Evolutionary conservation across 2,888 invertebrate species (phyloP).

Genomic region (Mayetiola destructor): DNA sequence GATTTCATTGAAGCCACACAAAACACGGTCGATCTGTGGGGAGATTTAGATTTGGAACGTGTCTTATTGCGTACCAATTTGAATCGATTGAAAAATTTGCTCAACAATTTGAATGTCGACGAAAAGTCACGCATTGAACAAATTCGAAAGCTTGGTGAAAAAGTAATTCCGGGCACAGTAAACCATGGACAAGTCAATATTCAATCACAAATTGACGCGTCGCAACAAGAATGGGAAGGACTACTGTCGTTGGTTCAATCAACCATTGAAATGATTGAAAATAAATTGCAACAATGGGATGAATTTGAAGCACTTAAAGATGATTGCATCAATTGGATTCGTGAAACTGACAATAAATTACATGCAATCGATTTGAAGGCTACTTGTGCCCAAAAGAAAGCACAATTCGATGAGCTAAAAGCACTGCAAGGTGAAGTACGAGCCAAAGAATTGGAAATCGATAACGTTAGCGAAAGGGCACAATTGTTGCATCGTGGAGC

Average conservation of each 20-base stretch:
- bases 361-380: slow-evolving; percentile 78
- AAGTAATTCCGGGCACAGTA: slow-evolving; percentile 75
- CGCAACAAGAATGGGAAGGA: slow-evolving; percentile 83
- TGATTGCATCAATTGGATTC: slow-evolving; percentile 71
- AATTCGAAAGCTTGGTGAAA: slow-evolving; percentile 71
- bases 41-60: slow-evolving; percentile 67
- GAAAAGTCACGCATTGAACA: slow-evolving; percentile 72
- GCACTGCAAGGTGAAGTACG: slow-evolving; percentile 73
- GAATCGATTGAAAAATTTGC: slow-evolving; percentile 66
- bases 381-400: slow-evolving; percentile 66
- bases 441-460: slow-evolving; percentile 83
- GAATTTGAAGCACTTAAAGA: slow-evolving; percentile 81
- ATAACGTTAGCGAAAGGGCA: slow-evolving; percentile 80
- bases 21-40: slow-evolving; percentile 68
- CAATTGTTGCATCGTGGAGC: slow-evolving; percentile 67
- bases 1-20: slow-evolving; percentile 78
- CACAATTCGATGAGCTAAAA: slow-evolving; percentile 66
- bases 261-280: slow-evolving; percentile 65
- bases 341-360: slow-evolving; percentile 72
- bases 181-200: slow-evolving; percentile 71
- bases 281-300: slow-evolving; percentile 77
- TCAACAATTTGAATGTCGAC: slow-evolving; percentile 64
- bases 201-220: slow-evolving; percentile 72
- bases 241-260: slow-evolving; percentile 59
- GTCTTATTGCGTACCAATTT: slow-evolving; percentile 75